These are phyloP conservation scores for Acrobasis consociella DNA, from an alignment of 2,888 invertebrate genomes.

Conservation along the genomic window DNA sequence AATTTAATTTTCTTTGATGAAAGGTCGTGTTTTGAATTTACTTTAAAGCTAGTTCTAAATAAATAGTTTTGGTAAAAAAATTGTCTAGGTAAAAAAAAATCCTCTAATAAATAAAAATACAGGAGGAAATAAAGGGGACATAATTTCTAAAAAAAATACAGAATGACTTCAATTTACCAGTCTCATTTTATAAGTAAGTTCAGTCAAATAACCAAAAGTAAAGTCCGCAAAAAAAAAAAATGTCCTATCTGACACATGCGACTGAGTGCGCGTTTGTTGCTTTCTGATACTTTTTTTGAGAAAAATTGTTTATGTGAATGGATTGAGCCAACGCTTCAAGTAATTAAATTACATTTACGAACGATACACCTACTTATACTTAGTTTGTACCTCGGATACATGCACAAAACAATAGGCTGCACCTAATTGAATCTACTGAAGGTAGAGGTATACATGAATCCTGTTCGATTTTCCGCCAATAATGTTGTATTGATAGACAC, in stretches of 20 bases:
- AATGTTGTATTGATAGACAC: background rate
- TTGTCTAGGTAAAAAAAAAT: background rate
- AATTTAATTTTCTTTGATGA: constrained; percentile 16
- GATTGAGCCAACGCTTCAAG: too few species aligned
- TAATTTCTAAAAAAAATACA: too few species aligned
- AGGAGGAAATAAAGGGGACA: background rate
- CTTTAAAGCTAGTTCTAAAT: background rate
- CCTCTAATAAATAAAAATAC: background rate
- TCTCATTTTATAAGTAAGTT: too few species aligned
- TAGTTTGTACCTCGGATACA: background rate
- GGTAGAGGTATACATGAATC: background rate
- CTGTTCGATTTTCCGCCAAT: constrained; percentile 7
- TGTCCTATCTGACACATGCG: too few species aligned
- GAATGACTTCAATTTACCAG: too few species aligned
- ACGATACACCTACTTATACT: too few species aligned
- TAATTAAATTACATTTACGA: too few species aligned
- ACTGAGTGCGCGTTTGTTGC: too few species aligned
- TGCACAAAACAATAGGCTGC: background rate
- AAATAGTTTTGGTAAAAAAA: background rate
- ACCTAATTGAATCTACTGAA: background rate
- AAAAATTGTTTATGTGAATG: too few species aligned
- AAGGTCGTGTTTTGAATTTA: constrained; percentile 6
- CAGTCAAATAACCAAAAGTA: too few species aligned
- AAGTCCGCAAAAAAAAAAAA: too few species aligned
- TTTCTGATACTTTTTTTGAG: too few species aligned